Conservation (phyloP, 2,797 vertebrate species). For the Leptoclinus maculatus region DNA sequence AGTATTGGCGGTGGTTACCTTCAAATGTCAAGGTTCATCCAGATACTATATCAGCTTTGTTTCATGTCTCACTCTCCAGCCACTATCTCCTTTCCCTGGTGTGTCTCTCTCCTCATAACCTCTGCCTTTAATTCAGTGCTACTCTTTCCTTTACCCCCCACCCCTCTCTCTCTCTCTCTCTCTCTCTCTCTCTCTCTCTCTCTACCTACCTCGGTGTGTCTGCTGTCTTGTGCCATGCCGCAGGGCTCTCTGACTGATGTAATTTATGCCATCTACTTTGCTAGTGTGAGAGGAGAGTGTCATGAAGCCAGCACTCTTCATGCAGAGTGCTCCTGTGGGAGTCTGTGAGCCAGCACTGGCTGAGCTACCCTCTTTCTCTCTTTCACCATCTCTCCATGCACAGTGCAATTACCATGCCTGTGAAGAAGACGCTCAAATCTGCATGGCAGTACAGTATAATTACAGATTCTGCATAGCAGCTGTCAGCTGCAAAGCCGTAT, state of each 20-base stretch:
- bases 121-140: conserved; percentile 25
- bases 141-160: conserved; percentile 26
- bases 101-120: conserved; percentile 28
- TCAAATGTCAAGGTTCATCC: conserved; percentile 60
- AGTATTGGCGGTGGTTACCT: conserved; percentile 65
- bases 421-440: conserved; percentile 32
- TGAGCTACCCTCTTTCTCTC: conserved; percentile 36
- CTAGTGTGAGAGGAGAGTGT: conserved; percentile 63
- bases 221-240: conserved; percentile 59
- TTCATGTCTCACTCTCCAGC: conserved; percentile 10
- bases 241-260: conserved; percentile 73
- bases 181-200: conserved; percentile 24
- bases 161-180: conserved; percentile 16
- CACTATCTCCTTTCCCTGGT: conserved; percentile 1
- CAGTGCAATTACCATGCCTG: conserved; percentile 32
- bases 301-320: conserved; percentile 70
- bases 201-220: conserved; percentile 28
- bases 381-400: conserved; percentile 24
- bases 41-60: conserved; percentile 37
- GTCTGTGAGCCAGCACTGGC: conserved; percentile 58
- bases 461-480: conserved; percentile 25
- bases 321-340: conserved; percentile 77
- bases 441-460: conserved; percentile 23
- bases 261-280: conserved; percentile 79
- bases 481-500: conserved; percentile 34